Percentiles rank a stretch among this genome's conserved stretches.
Conservation (phyloP, 2,797 vertebrate genomes). For the Anguilla marmorata region DNA sequence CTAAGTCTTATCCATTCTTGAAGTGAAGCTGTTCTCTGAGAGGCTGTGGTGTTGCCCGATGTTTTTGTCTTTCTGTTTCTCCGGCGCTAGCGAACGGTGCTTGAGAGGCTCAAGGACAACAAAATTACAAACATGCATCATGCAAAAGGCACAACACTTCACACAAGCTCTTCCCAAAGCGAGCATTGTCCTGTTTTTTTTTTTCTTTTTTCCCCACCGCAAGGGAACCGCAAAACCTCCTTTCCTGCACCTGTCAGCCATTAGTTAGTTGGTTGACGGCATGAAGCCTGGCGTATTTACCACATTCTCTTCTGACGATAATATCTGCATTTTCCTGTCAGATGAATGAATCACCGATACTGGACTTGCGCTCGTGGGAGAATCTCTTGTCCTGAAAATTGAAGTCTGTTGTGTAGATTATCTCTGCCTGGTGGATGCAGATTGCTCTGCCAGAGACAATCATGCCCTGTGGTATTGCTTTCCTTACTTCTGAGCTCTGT, state of each 20-base stretch:
- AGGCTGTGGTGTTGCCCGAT: slow-evolving; percentile 26
- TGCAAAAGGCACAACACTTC: not conserved
- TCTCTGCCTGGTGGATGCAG: slow-evolving; percentile 42
- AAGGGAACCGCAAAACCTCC: not conserved
- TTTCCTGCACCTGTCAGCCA: not conserved
- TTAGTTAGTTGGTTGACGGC: slow-evolving; percentile 17
- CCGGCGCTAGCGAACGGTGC: slow-evolving; percentile 20
- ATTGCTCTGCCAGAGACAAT: slow-evolving; percentile 46
- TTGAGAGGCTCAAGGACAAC: slow-evolving; percentile 8
- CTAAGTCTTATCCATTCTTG: not conserved
- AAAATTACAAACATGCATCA: slow-evolving; percentile 32
- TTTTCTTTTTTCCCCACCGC: not conserved
- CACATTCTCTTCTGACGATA: slow-evolving; percentile 23
- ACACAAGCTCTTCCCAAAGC: not conserved
- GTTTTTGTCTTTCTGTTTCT: slow-evolving; percentile 33
- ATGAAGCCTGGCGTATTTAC: slow-evolving; percentile 30
- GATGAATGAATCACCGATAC: slow-evolving; percentile 34
- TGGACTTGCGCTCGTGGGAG: slow-evolving; percentile 35
- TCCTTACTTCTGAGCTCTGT: not conserved
- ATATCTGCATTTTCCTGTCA: slow-evolving; percentile 26
- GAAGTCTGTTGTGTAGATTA: slow-evolving; percentile 39
- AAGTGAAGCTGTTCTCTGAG: slow-evolving; percentile 31
- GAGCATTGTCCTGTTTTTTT: slow-evolving; percentile 3
- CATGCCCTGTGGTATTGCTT: not conserved
- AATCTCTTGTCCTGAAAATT: slow-evolving; percentile 51